Evolutionary conservation across 2,888 invertebrate genomes (phyloP).

Genomic region (Papilio protenor): DNA sequence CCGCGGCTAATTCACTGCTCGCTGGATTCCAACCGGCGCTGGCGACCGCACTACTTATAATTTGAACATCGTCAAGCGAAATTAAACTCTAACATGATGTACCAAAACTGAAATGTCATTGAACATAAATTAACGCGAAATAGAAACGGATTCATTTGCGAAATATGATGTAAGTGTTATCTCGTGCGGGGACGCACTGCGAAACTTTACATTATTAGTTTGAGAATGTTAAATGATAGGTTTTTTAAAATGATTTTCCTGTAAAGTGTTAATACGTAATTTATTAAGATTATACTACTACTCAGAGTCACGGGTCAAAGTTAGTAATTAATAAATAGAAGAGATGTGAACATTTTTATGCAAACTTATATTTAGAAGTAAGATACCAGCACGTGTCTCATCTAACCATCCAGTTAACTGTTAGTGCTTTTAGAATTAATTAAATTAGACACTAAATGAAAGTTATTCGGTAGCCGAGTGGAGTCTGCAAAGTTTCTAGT

Average conservation of each 20-base stretch:
- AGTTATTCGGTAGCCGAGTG: neutral
- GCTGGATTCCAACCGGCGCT: neutral
- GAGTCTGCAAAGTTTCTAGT: constrained; percentile 7
- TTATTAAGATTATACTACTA: neutral
- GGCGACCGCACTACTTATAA: constrained; percentile 12
- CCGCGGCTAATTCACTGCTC: constrained; percentile 23
- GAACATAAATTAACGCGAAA: neutral
- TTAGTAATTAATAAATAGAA: neutral
- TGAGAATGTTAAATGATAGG: neutral
- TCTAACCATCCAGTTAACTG: neutral
- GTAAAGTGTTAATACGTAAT: neutral
- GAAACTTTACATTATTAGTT: constrained; percentile 11
- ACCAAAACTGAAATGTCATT: constrained; percentile 3
- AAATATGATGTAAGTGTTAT: neutral
- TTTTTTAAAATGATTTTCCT: neutral
- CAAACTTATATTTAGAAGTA: neutral
- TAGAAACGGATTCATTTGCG: constrained; percentile 14
- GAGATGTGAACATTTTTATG: neutral
- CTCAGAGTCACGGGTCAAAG: too few relatives aligned
- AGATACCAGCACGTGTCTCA: neutral
- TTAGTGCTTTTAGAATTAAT: constrained; percentile 23
- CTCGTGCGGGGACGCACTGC: neutral
- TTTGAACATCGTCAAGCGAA: constrained; percentile 7
- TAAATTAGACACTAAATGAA: constrained; percentile 24
- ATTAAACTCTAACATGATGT: neutral